phyloP scores from a whole-genome alignment of 2,888 invertebrate species.

The Ophion slaviceki region DNA sequence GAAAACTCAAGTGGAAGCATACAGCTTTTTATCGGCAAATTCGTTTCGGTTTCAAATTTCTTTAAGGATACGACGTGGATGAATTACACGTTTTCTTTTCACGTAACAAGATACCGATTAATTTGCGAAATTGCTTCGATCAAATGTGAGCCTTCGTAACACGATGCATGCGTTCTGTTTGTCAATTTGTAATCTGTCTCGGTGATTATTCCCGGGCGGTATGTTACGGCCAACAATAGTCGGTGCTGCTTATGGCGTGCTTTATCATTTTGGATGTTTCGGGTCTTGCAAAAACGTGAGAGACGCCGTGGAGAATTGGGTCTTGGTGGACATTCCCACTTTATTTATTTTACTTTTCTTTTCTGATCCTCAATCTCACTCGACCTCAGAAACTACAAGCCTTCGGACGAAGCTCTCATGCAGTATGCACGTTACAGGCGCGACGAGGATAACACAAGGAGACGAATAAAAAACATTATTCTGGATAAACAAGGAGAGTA shows the following conservation, averaged over 20 bases:
- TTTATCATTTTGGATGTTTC: conserved; percentile 30
- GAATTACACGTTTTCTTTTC: conserved; percentile 9
- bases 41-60: conserved; percentile 4
- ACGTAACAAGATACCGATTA: conserved; percentile 27
- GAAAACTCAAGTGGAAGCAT: not conserved
- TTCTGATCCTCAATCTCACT: conserved; percentile 23
- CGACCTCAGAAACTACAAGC: conserved; percentile 31
- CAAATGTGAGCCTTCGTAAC: conserved; percentile 22
- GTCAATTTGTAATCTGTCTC: conserved; percentile 50
- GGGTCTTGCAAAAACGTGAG: conserved; percentile 5
- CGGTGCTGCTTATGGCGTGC: conserved; percentile 26
- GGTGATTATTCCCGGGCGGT: conserved; percentile 17
- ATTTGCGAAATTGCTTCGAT: conserved; percentile 28
- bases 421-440: conserved; percentile 48
- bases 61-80: not conserved
- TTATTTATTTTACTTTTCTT: conserved; percentile 23
- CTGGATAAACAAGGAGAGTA: conserved; percentile 54
- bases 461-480: conserved; percentile 39
- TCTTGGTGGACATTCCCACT: conserved; percentile 1
- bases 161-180: conserved; percentile 11
- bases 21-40: not conserved
- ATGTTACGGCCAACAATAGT: conserved; percentile 9
- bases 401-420: conserved; percentile 17
- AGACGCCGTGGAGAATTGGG: conserved; percentile 34
- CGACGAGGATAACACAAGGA: conserved; percentile 28